Evolutionary conservation across 2,888 invertebrate genomes (phyloP).

Genomic region (Arge pagana): DNA sequence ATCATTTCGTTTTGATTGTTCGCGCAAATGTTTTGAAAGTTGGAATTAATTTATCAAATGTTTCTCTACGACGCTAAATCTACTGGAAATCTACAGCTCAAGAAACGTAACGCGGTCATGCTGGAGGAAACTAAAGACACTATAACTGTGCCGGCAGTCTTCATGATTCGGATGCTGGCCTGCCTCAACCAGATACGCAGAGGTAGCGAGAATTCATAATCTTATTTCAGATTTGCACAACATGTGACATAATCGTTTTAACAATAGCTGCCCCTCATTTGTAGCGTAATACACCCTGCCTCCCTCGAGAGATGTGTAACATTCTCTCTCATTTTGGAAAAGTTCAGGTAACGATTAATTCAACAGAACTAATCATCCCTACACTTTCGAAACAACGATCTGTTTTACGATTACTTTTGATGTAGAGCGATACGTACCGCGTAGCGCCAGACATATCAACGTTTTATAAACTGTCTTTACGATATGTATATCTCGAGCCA

Average conservation of each 20-base stretch:
- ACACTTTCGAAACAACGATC: conserved; percentile 10
- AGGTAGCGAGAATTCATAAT: conserved; percentile 54
- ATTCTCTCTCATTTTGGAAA: conserved; percentile 2
- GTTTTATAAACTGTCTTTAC: background rate
- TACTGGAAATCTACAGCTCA: conserved; percentile 63
- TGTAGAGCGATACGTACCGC: conserved; percentile 1
- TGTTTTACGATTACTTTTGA: conserved; percentile 9
- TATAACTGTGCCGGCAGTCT: conserved; percentile 84
- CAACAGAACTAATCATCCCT: conserved; percentile 6
- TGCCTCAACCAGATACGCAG: conserved; percentile 70
- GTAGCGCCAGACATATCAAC: background rate
- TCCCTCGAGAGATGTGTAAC: background rate
- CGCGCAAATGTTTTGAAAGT: background rate
- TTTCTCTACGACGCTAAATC: too few species aligned
- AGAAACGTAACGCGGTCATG: conserved; percentile 79
- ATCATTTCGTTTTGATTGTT: background rate
- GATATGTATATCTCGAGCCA: too few species aligned
- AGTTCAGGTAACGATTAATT: conserved; percentile 2
- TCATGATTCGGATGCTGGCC: conserved; percentile 79
- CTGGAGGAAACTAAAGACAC: conserved; percentile 85
- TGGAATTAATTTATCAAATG: conserved; percentile 11
- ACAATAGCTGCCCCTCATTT: conserved; percentile 1
- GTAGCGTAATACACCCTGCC: conserved; percentile 9
- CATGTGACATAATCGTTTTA: conserved; percentile 3
- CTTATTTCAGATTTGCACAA: conserved; percentile 11